Percentiles rank a stretch among this genome's conserved stretches.
Evolutionary conservation across 1,140 invertebrate species (phyloP).

Genomic region (Sesamia nonagrioides): DNA sequence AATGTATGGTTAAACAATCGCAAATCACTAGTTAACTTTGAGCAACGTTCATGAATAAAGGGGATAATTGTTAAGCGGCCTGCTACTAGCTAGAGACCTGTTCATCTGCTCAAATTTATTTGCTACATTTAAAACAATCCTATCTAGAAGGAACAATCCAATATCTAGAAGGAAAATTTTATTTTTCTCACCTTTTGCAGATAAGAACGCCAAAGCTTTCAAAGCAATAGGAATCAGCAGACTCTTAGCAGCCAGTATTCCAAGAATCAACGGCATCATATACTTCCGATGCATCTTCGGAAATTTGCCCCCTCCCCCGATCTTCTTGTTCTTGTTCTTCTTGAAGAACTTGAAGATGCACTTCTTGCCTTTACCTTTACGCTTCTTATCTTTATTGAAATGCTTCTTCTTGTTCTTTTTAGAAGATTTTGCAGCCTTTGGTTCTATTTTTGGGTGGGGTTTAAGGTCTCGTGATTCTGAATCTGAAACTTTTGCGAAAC

Average conservation of each 20-base stretch:
- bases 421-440: slow-evolving; percentile 37
- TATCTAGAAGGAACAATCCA: too few relatives aligned
- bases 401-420: slow-evolving; percentile 56
- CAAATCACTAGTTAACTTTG: too few relatives aligned
- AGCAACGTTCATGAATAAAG: too few relatives aligned
- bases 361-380: slow-evolving; percentile 64
- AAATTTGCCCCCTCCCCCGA: slow-evolving; percentile 56
- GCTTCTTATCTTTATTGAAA: slow-evolving; percentile 44
- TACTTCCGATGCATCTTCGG: slow-evolving; percentile 79
- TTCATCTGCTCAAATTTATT: too few relatives aligned
- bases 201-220: slow-evolving; percentile 89
- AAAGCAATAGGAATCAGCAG: slow-evolving; percentile 89
- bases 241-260: slow-evolving; percentile 89
- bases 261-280: slow-evolving; percentile 88
- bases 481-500: background rate
- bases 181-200: slow-evolving; percentile 79
- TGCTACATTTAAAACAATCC: too few relatives aligned
- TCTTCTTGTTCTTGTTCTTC: slow-evolving; percentile 62
- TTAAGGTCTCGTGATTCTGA: slow-evolving; percentile 38
- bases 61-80: too few relatives aligned
- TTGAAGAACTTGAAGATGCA: slow-evolving; percentile 72
- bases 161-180: too few relatives aligned
- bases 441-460: slow-evolving; percentile 30
- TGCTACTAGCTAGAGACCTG: too few relatives aligned
- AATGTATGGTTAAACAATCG: too few relatives aligned